Evolutionary conservation across 2,113 vertebrate species (phyloP).

Genomic region (Nestor notabilis): DNA sequence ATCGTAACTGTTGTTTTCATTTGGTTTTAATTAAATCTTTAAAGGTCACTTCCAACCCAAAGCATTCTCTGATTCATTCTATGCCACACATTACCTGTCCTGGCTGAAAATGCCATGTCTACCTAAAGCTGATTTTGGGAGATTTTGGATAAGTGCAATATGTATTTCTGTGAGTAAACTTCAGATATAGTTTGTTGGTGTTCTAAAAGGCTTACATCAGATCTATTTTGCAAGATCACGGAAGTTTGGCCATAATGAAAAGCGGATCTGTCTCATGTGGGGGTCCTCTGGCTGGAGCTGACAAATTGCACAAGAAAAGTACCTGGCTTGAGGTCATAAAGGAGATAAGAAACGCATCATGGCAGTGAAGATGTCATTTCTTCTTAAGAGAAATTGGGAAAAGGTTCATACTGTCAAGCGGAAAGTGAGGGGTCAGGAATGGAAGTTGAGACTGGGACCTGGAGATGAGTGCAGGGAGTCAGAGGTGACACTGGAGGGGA

Average conservation of each 20-base stretch:
- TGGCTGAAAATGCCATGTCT: neutral
- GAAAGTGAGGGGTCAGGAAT: neutral
- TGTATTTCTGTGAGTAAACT: neutral
- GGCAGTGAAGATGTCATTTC: neutral
- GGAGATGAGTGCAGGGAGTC: neutral
- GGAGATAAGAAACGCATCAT: neutral
- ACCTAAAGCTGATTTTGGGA: neutral
- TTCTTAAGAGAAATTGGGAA: neutral
- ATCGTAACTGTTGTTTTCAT: neutral
- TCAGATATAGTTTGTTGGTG: neutral
- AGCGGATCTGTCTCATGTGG: rapidly evolving
- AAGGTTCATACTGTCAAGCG: neutral
- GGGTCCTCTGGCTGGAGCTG: neutral
- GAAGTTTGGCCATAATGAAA: neutral
- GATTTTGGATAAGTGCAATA: neutral
- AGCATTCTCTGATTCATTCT: neutral
- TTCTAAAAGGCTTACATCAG: neutral
- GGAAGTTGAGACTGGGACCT: neutral
- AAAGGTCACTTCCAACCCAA: neutral
- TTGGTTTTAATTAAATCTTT: neutral
- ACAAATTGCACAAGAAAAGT: neutral
- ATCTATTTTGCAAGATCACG: neutral
- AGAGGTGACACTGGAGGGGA: neutral
- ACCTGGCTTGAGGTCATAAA: neutral
- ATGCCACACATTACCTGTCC: neutral